Evolutionary conservation across 2,888 invertebrate species (phyloP).

Genomic region (Acleris cristana): DNA sequence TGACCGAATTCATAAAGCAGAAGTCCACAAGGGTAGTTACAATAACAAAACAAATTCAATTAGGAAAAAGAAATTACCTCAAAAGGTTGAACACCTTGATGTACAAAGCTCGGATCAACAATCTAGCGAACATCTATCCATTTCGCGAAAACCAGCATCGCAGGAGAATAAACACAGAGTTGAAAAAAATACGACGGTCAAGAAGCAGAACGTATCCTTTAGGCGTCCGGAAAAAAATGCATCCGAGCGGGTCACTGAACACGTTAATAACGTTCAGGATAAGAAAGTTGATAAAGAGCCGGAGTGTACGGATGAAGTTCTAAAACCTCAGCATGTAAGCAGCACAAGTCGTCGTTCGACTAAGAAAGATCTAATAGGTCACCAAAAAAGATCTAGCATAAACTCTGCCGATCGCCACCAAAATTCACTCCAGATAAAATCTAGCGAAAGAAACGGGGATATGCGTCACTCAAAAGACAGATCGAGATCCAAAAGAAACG

Average conservation of each 20-base stretch:
- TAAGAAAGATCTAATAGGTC: slow-evolving; percentile 24
- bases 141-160: slow-evolving; percentile 18
- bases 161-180: slow-evolving; percentile 35
- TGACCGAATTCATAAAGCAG: slow-evolving; percentile 34
- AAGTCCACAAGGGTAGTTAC: slow-evolving; percentile 26
- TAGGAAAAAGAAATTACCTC: slow-evolving; percentile 39
- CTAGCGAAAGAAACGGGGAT: slow-evolving; percentile 45
- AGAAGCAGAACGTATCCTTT: slow-evolving; percentile 15
- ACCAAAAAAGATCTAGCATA: slow-evolving; percentile 24
- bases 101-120: slow-evolving; percentile 12
- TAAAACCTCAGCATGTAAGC: slow-evolving; percentile 19
- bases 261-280: slow-evolving; percentile 4
- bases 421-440: slow-evolving; percentile 38
- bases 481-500: slow-evolving; percentile 59
- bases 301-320: slow-evolving; percentile 3
- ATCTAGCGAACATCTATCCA: slow-evolving; percentile 9
- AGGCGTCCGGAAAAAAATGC: slow-evolving; percentile 18
- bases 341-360: slow-evolving; percentile 29
- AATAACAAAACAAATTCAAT: slow-evolving; percentile 39
- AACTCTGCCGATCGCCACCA: slow-evolving; percentile 31
- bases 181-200: slow-evolving; percentile 21
- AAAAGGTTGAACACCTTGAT: slow-evolving; percentile 12
- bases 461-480: slow-evolving; percentile 44
- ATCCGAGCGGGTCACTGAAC: slow-evolving; percentile 4
- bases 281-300: background rate